Percentiles rank a stretch among this genome's conserved stretches.
Evolutionary conservation across 2,888 invertebrate species (phyloP).

Genomic region (Platerodrilus igneus): DNA sequence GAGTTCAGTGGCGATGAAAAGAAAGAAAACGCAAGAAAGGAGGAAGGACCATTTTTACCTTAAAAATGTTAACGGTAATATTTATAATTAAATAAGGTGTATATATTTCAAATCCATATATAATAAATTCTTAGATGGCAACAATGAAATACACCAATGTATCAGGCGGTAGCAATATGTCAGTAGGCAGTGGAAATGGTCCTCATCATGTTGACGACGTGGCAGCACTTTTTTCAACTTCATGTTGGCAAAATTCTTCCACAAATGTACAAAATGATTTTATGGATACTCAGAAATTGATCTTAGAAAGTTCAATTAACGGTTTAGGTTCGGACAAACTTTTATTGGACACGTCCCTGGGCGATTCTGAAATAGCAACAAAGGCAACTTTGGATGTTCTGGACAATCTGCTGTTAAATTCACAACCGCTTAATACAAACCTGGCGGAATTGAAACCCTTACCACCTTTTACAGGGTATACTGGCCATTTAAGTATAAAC

Average conservation of each 20-base stretch:
- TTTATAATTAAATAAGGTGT: constrained; percentile 13
- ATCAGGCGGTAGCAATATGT: constrained; percentile 44
- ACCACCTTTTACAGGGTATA: constrained; percentile 83
- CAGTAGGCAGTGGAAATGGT: constrained; percentile 43
- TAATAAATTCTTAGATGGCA: constrained; percentile 36
- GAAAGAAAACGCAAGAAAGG: too few species aligned
- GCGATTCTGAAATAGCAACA: constrained; percentile 48
- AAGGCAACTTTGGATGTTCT: constrained; percentile 60
- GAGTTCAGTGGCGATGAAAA: too few species aligned
- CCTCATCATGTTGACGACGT: constrained; percentile 52
- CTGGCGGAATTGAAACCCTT: constrained; percentile 80
- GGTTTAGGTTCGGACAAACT: constrained; percentile 49
- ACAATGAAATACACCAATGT: constrained; percentile 49
- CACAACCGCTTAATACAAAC: constrained; percentile 56
- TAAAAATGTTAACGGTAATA: constrained; percentile 25
- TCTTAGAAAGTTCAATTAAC: constrained; percentile 54
- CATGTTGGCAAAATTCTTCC: constrained; percentile 61
- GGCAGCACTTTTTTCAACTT: constrained; percentile 67
- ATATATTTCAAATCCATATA: constrained; percentile 15
- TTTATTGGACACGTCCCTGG: constrained; percentile 48
- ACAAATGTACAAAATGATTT: constrained; percentile 51
- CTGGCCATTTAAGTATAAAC: constrained; percentile 80
- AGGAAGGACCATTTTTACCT: too few species aligned
- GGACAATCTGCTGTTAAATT: constrained; percentile 60
- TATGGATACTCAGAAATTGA: constrained; percentile 54